Conservation (phyloP, 2,888 invertebrate species). For the Cataglyphis cursor region DNA sequence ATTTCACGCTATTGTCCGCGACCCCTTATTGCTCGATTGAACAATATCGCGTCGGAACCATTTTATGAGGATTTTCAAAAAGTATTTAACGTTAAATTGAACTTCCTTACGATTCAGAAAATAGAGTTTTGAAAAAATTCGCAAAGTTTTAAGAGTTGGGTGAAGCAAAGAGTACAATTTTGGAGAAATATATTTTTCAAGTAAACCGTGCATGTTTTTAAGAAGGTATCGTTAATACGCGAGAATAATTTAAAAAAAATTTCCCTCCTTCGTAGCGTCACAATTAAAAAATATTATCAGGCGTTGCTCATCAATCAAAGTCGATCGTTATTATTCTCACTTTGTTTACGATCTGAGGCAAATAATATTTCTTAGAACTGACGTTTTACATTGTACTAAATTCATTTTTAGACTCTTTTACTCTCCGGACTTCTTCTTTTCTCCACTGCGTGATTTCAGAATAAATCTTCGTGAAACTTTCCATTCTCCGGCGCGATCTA, state of each 20-base stretch:
- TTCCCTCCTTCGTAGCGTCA: neutral
- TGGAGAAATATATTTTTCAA: neutral
- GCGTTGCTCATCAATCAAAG: neutral
- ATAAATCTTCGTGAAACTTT: slow-evolving; percentile 33
- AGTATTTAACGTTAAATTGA: slow-evolving; percentile 22
- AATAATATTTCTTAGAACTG: neutral
- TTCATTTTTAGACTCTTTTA: neutral
- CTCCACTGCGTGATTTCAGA: slow-evolving; percentile 13
- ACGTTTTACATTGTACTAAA: neutral
- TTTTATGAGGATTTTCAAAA: slow-evolving; percentile 9
- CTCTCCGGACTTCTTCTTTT: neutral
- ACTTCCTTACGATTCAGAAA: neutral
- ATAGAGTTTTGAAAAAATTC: neutral
- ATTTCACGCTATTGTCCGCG: slow-evolving; percentile 39
- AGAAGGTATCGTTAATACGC: neutral
- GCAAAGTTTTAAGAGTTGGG: neutral
- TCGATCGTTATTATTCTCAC: neutral
- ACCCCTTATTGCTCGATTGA: neutral
- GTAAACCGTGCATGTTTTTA: neutral
- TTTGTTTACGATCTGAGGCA: neutral
- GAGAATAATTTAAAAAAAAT: neutral
- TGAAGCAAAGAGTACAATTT: neutral
- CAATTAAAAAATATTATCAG: neutral
- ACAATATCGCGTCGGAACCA: neutral
- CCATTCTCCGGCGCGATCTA: slow-evolving; percentile 13